Evolutionary conservation across 2,797 vertebrate species (phyloP).

Genomic region (Bucorvus abyssinicus): DNA sequence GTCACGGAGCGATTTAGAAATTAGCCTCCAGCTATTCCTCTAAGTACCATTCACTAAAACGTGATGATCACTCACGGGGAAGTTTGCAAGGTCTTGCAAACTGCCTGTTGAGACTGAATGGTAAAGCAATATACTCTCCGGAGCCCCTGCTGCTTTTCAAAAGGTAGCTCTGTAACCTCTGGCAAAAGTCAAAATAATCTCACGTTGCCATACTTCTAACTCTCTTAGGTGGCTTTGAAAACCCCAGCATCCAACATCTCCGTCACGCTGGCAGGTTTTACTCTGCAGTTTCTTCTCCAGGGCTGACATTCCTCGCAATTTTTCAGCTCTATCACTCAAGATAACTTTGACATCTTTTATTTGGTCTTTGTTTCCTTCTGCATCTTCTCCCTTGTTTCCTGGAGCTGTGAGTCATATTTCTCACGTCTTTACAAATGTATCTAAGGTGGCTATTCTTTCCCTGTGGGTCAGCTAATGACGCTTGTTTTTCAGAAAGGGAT

Average conservation of each 20-base stretch:
- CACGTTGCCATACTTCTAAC: background rate
- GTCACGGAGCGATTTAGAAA: constrained; percentile 42
- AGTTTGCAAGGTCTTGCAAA: constrained; percentile 35
- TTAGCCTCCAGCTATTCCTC: constrained; percentile 40
- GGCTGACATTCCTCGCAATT: background rate
- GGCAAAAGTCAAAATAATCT: constrained; percentile 37
- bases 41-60: constrained; percentile 37
- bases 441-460: background rate
- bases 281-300: background rate
- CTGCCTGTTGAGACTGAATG: constrained; percentile 23
- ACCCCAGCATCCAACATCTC: background rate
- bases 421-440: background rate
- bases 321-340: background rate
- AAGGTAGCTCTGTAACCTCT: constrained; percentile 18
- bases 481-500: background rate
- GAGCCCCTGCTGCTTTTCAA: constrained; percentile 44
- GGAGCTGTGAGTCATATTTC: background rate
- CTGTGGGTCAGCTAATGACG: rapidly evolving
- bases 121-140: background rate
- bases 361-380: background rate
- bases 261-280: background rate
- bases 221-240: constrained; percentile 27
- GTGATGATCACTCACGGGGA: constrained; percentile 12
- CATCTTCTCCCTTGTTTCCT: background rate
- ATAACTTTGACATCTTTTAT: background rate